phyloP scores from a whole-genome alignment of 2,888 invertebrate species.

The Muschampia plurimacula region DNA sequence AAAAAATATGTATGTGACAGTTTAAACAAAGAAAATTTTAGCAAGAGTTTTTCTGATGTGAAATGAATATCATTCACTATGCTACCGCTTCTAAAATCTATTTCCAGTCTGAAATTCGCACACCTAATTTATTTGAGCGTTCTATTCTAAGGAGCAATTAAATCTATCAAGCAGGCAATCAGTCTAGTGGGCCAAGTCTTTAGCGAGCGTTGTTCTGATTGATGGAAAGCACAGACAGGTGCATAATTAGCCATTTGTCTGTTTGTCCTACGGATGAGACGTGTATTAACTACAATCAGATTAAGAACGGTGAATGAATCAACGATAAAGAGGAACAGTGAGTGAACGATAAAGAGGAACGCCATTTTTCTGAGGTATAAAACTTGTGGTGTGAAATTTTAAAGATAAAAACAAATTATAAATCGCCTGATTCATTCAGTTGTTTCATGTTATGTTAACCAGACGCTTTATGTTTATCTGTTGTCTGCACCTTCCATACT shows the following conservation, averaged over 20 bases:
- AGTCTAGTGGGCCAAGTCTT: background rate
- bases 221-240: background rate
- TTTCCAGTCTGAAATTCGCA: background rate
- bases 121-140: background rate
- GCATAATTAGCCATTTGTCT: background rate
- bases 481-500: too few species aligned
- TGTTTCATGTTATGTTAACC: too few species aligned
- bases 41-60: background rate
- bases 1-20: too few species aligned
- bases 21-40: too few species aligned
- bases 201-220: background rate
- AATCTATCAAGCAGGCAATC: slow-evolving; percentile 1
- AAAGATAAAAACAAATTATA: too few species aligned
- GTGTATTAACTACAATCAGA: background rate
- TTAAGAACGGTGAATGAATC: background rate
- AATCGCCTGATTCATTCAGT: too few species aligned
- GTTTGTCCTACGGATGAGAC: background rate
- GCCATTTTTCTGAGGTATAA: too few species aligned
- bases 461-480: too few species aligned
- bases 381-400: too few species aligned
- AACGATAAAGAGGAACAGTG: too few species aligned
- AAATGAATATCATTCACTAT: background rate
- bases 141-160: background rate
- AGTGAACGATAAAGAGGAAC: background rate
- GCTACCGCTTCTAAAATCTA: background rate